Evolutionary conservation across 1,140 invertebrate genomes (phyloP), one percentile per base, ranked within the genome.

Genomic region (Brachionus koreanus): DNA sequence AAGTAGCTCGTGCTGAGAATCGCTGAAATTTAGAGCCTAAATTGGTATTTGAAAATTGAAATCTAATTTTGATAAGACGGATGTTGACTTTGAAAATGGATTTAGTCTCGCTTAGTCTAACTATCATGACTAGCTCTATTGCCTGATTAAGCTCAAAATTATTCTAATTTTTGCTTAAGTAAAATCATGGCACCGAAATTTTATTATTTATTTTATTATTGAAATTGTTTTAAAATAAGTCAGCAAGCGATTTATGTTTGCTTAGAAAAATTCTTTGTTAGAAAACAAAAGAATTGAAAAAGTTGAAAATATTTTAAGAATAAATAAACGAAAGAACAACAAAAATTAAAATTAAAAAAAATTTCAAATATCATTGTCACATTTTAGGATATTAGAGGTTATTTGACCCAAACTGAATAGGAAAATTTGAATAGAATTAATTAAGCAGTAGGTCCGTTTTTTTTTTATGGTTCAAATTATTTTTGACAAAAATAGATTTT

Each of bases 171-270:
- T 23, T 69, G 35, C 29, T 69, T 16, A 37, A 69, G 19, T 6
- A 69, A 39, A 37, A 69, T 10, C 29, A 69, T 69, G 16, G 33
- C 16, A 39, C 37, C 9, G 6, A 39, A 69, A 37, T 37, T 25
- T 37, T 37, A 57, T 12, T 39, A 39, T 69, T 69, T 69, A 39
- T 69, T 69, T 69, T 69, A 16, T 69, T n/a, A 39, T 69, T 69
- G 65, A 19, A 69, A 69, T 69, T 69, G 65, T 69, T 69, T 69
- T 69, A 19, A 67, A 69, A 69, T 39, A 69, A 69, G 65, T 69
- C 65, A 69, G 37, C 65, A 13, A 39, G 49, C 49, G n/a, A 37
- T 69, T 37, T 69, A 16, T 69, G 35, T 69, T 69, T 69, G 65
- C 65, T 69, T 19, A 69, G 10, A 39, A 39, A 39, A 69, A 9